Percentiles rank a stretch among this genome's conserved stretches.
Evolutionary conservation across 2,797 vertebrate genomes (phyloP).

Genomic region (Malacoraja senta): DNA sequence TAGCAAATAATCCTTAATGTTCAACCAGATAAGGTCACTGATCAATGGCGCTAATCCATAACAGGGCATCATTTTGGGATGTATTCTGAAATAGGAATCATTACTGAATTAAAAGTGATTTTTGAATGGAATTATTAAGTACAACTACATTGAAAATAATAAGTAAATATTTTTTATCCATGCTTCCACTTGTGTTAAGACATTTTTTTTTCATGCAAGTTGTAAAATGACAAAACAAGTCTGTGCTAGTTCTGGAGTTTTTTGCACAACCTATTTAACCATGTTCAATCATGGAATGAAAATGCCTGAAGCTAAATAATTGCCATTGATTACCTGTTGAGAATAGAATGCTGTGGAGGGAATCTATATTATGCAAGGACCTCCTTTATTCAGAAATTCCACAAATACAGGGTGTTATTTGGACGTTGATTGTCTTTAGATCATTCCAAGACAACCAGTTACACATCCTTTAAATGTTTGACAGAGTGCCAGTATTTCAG

Average conservation of each 20-base stretch:
- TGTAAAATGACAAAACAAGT: constrained; percentile 14
- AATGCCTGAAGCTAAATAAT: not conserved
- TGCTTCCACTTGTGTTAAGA: not conserved
- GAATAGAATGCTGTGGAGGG: not conserved
- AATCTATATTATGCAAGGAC: not conserved
- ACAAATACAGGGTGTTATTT: not conserved
- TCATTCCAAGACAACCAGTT: not conserved
- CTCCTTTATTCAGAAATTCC: not conserved
- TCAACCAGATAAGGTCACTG: not conserved
- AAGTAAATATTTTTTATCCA: not conserved
- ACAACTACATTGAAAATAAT: not conserved
- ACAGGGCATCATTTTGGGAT: not conserved
- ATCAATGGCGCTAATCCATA: not conserved
- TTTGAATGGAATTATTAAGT: not conserved
- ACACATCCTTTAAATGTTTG: not conserved
- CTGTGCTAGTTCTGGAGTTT: constrained; percentile 2
- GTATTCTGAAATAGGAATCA: not conserved
- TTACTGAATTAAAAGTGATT: not conserved
- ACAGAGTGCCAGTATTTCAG: not conserved
- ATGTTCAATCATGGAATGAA: not conserved
- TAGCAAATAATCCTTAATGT: not conserved
- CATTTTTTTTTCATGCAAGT: not conserved
- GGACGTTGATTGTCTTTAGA: not conserved
- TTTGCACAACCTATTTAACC: constrained; percentile 16
- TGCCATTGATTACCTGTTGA: not conserved